Base-by-base conservation (phyloP, 1,140 invertebrate genomes). In the Heliothis virescens region DNA sequence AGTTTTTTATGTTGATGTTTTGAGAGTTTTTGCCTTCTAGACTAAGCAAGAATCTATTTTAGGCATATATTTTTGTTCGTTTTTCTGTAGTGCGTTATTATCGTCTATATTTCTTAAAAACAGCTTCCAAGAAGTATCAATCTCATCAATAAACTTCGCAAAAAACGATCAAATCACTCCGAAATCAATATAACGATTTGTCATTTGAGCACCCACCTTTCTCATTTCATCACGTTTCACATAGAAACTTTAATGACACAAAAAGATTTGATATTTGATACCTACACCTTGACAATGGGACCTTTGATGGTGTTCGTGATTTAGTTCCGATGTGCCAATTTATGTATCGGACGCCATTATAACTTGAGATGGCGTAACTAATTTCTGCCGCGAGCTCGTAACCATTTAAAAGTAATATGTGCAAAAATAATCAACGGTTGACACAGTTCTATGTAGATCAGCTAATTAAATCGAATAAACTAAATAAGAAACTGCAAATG, bases 271-370 rank as follows among this genome's bases (percentile, higher is more conserved):
- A 48, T 48, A 65, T 65, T 63, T 15, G 60, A 63, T 41, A 9
- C 60, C 62, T 41, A 65, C 11, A 65, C 62, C 34, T 65, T 65
- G 34, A 65, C 41, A 65, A 65, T 65, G 62, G 62, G 16, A 65
- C 34, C 41, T 65, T 65, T 65, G 62, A 65, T 65, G 34, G 16
- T 3, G 62, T 65, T 65, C 62, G 62, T 65, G 62, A 65, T 34
- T 48, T 65, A 47, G 47, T 41, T 48, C 18, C 62, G 41, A 65
- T 65, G n/a, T 65, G 62, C 62, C 62, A 65, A 65, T 65, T 41
- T 48, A 65, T n/a, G 7, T 7, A 10, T 41, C 62, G 62, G 41
- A 16, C 11, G 62, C 62, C 62, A 65, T 65, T 48, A 63, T 34
- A 63, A 47, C 47, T 47, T 48, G 41, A 10, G 15, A 29, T 11